Conservation (phyloP, 2,797 vertebrate species). For the Alcedo quadribrachys region DNA sequence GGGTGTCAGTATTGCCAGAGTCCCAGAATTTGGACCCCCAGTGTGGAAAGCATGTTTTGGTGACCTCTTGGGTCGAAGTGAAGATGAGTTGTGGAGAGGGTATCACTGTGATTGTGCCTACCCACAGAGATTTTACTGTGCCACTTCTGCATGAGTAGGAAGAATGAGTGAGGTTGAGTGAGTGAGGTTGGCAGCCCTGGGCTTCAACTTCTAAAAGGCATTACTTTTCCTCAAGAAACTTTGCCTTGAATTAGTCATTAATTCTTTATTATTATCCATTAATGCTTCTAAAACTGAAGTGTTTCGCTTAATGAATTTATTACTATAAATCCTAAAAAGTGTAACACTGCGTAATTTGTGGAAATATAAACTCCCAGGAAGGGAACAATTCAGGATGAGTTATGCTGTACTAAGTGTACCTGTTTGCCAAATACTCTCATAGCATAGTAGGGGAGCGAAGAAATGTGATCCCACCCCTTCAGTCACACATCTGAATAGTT, state of each 20-base stretch:
- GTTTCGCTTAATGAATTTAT: slow-evolving; percentile 2
- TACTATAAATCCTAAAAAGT: background rate
- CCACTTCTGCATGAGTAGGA: background rate
- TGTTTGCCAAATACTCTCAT: background rate
- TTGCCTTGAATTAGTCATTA: background rate
- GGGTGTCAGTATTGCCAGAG: background rate
- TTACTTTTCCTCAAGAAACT: background rate
- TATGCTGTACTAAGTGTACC: background rate
- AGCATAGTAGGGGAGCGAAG: background rate
- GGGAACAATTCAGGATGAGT: background rate
- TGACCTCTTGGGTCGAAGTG: background rate
- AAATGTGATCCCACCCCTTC: background rate
- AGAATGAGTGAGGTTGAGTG: too few relatives aligned
- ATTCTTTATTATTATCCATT: background rate
- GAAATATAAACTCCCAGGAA: background rate
- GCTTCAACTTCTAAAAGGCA: background rate
- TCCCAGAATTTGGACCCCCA: background rate
- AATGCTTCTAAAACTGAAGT: background rate
- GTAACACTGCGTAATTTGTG: background rate
- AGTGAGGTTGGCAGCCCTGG: background rate
- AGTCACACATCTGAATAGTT: background rate
- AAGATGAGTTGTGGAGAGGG: background rate
- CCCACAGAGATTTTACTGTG: background rate
- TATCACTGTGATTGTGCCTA: background rate
- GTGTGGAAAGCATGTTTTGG: background rate